phyloP scores from a whole-genome alignment of 2,888 invertebrate genomes.

The Erannis defoliaria region DNA sequence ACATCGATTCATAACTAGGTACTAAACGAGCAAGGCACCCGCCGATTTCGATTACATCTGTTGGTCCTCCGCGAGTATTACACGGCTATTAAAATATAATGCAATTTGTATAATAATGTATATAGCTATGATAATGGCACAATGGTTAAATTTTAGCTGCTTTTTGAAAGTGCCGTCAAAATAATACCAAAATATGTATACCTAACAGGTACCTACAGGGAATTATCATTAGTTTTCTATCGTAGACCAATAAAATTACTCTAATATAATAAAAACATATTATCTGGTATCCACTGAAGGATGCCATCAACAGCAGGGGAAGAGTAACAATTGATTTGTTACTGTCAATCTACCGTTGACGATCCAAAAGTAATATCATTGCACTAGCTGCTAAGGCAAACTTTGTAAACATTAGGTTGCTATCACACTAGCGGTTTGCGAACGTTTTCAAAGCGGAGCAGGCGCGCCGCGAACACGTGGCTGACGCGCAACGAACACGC shows the following conservation, averaged over 20 bases:
- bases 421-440: too few relatives aligned
- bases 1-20: conserved; percentile 55
- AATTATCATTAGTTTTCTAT: conserved; percentile 46
- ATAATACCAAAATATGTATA: conserved; percentile 51
- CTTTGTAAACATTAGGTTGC: conserved; percentile 64
- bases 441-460: too few relatives aligned
- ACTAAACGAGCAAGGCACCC: conserved; percentile 76
- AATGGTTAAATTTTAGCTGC: conserved; percentile 51
- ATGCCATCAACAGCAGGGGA: conserved; percentile 41
- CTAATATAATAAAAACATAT: conserved; percentile 49
- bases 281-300: conserved; percentile 22
- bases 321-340: conserved; percentile 11
- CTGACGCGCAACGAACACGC: too few relatives aligned
- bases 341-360: conserved; percentile 17
- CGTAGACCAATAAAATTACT: conserved; percentile 49
- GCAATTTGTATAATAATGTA: conserved; percentile 52
- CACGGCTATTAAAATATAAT: conserved; percentile 58
- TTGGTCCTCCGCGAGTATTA: conserved; percentile 75
- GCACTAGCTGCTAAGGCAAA: conserved; percentile 82
- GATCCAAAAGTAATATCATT: conserved; percentile 54
- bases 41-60: conserved; percentile 58
- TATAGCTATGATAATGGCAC: conserved; percentile 57
- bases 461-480: too few relatives aligned
- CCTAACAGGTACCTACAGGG: conserved; percentile 53
- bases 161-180: conserved; percentile 54